phyloP scores from a whole-genome alignment of 2,797 vertebrate genomes.

The Denticeps clupeoides region DNA sequence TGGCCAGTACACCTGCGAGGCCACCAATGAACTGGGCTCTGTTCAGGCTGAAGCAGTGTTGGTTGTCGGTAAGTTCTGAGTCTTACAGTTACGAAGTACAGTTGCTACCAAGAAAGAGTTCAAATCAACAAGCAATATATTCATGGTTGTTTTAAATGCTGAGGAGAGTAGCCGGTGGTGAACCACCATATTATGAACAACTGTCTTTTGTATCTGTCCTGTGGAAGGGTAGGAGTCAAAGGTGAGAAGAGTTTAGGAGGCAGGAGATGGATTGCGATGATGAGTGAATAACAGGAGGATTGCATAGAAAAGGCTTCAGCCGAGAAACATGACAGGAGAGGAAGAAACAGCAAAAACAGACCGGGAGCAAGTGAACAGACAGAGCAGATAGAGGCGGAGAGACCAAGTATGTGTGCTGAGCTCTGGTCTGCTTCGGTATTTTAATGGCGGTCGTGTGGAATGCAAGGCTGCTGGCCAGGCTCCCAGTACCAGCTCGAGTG shows the following conservation, averaged over 20 bases:
- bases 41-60: slow-evolving; percentile 40
- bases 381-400: not conserved
- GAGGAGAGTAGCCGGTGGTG: too few relatives aligned
- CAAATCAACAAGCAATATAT: too few relatives aligned
- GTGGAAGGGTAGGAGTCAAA: too few relatives aligned
- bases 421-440: slow-evolving; percentile 58
- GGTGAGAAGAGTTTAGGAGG: slow-evolving; percentile 5
- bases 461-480: slow-evolving; percentile 59
- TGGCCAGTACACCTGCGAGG: slow-evolving; percentile 46
- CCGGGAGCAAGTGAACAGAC: not conserved
- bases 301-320: too few relatives aligned
- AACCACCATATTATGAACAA: too few relatives aligned
- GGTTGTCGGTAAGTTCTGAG: slow-evolving; percentile 53
- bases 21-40: slow-evolving; percentile 43
- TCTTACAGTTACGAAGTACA: too few relatives aligned
- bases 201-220: too few relatives aligned
- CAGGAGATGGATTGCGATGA: slow-evolving; percentile 13
- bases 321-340: too few relatives aligned
- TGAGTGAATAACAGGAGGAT: not conserved
- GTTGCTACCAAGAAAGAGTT: too few relatives aligned
- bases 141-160: too few relatives aligned
- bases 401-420: slow-evolving; percentile 23
- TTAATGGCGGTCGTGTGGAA: slow-evolving; percentile 69
- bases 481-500: slow-evolving; percentile 54
- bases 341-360: not conserved